Percentiles rank a stretch among this genome's conserved stretches.
Conservation (phyloP, 1,140 invertebrate species). For the Trypoxylus dichotomus region DNA sequence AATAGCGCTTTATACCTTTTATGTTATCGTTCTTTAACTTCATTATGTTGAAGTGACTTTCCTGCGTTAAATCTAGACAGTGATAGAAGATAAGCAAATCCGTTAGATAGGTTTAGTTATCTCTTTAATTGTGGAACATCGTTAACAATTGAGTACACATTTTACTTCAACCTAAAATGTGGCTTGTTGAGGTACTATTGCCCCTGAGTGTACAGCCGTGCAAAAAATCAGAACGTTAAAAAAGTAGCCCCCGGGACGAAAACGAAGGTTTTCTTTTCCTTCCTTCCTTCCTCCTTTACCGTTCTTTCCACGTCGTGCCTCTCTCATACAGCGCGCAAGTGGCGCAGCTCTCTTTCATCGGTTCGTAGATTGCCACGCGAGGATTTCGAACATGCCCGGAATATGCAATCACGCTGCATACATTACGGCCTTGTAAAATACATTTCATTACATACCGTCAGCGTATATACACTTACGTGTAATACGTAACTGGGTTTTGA, state of each 20-base stretch:
- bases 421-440: conserved; percentile 28
- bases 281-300: not conserved
- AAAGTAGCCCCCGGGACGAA: not conserved
- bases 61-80: too few relatives aligned
- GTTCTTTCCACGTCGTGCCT: not conserved
- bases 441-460: conserved; percentile 26
- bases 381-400: conserved; percentile 29
- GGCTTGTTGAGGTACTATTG: too few relatives aligned
- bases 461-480: conserved; percentile 20
- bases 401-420: conserved; percentile 26
- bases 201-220: too few relatives aligned
- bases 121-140: too few relatives aligned
- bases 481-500: conserved; percentile 24
- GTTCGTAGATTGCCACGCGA: conserved; percentile 28
- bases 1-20: too few relatives aligned
- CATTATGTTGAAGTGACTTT: too few relatives aligned
- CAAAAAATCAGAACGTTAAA: not conserved
- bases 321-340: not conserved
- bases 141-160: too few relatives aligned
- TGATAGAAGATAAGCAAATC: too few relatives aligned
- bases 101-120: too few relatives aligned
- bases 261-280: not conserved
- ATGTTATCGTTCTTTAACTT: too few relatives aligned
- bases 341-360: conserved; percentile 25
- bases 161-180: too few relatives aligned